Conservation (phyloP, 2,888 invertebrate genomes). For the Carabus problematicus region DNA sequence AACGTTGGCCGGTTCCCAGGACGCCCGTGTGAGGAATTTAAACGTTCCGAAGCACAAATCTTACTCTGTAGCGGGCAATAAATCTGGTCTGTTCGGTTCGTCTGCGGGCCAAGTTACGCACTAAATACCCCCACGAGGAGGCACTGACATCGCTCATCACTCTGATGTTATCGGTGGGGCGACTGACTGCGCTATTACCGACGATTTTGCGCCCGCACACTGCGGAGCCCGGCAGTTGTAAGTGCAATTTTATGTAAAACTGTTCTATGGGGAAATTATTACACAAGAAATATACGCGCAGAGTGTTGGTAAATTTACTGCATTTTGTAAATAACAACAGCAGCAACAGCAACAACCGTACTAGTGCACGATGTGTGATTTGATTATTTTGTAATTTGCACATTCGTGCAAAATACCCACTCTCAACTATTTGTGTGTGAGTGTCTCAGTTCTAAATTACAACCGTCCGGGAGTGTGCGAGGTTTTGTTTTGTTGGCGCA, state of each 20-base stretch:
- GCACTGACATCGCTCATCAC: slow-evolving; percentile 48
- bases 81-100: slow-evolving; percentile 21
- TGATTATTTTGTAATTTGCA: slow-evolving; percentile 57
- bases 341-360: slow-evolving; percentile 1
- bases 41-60: slow-evolving; percentile 16
- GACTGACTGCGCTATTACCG: not conserved
- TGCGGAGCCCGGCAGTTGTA: slow-evolving; percentile 45
- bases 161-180: slow-evolving; percentile 16
- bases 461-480: slow-evolving; percentile 22
- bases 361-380: slow-evolving; percentile 52
- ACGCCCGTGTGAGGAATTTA: slow-evolving; percentile 5
- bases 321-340: not conserved
- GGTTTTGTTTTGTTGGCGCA: slow-evolving; percentile 22
- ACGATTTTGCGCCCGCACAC: not conserved
- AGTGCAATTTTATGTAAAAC: slow-evolving; percentile 54
- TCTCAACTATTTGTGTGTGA: too few relatives aligned
- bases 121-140: slow-evolving; percentile 37
- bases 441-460: too few relatives aligned
- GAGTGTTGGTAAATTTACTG: too few relatives aligned
- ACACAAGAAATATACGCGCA: not conserved
- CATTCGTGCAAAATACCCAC: slow-evolving; percentile 17
- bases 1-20: not conserved
- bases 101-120: slow-evolving; percentile 44
- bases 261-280: slow-evolving; percentile 54
- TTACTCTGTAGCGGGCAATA: slow-evolving; percentile 11